These are phyloP conservation scores for Protophormia terraenovae DNA, from an alignment of 2,888 invertebrate genomes.

Conservation along the genomic window DNA sequence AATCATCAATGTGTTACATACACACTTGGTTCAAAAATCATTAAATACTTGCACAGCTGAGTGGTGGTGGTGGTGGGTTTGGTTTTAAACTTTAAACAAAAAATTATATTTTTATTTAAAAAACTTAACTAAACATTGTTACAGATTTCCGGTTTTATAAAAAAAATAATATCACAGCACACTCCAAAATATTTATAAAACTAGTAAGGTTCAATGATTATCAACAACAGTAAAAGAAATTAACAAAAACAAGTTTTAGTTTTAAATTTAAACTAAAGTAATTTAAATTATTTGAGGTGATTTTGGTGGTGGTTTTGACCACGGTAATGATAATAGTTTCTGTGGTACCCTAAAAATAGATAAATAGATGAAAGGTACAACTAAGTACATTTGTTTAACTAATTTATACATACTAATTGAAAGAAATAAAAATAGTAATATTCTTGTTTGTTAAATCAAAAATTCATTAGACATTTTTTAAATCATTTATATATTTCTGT, in stretches of 20 bases:
- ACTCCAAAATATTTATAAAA: neutral
- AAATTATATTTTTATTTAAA: neutral
- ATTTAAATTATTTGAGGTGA: neutral
- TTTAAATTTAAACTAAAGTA: neutral
- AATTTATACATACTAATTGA: too few species aligned
- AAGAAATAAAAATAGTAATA: too few species aligned
- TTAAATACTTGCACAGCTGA: conserved; percentile 21
- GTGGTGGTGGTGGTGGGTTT: conserved; percentile 30
- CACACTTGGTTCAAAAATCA: conserved; percentile 3
- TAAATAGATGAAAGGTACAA: neutral
- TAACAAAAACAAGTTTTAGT: neutral
- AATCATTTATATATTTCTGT: too few species aligned
- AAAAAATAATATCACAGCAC: conserved; percentile 1
- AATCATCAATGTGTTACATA: conserved; percentile 15
- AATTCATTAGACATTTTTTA: too few species aligned
- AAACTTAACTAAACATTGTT: conserved; percentile 31
- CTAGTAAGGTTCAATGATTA: conserved; percentile 35
- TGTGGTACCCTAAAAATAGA: neutral
- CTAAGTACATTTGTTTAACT: too few species aligned
- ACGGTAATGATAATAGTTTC: neutral
- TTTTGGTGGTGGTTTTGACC: neutral
- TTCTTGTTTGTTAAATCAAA: too few species aligned
- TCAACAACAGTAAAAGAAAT: neutral
- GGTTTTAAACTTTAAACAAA: conserved; percentile 32
- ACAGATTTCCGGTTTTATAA: conserved; percentile 46